Base-by-base conservation (phyloP, 2,113 vertebrate genomes). In the Meriones unguiculatus region DNA sequence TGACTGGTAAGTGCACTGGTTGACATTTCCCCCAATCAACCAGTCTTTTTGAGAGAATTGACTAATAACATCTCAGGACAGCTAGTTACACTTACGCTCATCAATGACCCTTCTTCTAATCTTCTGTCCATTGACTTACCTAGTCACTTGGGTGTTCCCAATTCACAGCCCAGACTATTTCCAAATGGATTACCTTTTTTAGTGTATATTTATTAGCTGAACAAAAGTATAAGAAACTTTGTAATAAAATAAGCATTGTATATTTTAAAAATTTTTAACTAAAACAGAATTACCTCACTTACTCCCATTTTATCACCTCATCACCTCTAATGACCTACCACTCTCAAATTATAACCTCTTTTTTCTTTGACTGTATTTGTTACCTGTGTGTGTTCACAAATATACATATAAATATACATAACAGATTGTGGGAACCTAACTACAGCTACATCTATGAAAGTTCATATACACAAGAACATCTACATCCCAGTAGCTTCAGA, bases 241-340 rank as follows among this genome's bases (percentile, higher is more conserved):
- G n/a, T 94, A 82, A 75, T 96, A 86, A 94, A 96, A 87, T 88
- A 95, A 91, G 6, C 41, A 91, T 90, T 46, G 14, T 84, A 30
- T 64, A 30, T 28, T 84, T 84, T 64, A 17, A 41, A 84, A 41
- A 2, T 17, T 82, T 82, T 64, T 28, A 81, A 38, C n/a, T 81
- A 20, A 28, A 15, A 17, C n/a, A 84, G 57, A 64, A 64, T 64
- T 84, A 41, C 13, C n/a, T 41, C 14, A 64, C 6, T 10, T 64
- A 6, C 1, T 3, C 57, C 13, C n/a, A 41, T 62, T 41, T 41
- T 64, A 24, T 84, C n/a, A 6, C 13, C 17, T 7, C n/a, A 41
- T 24, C 4, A 64, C 1, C n/a, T 64, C 38, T 75, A 46, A 46
- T 75, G 10, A 25, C 10, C 38, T 75, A 41, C 22, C 20, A 38